These are phyloP conservation scores for Nephrotoma appendiculata DNA, from an alignment of 2,888 invertebrate genomes.

Conservation along the genomic window DNA sequence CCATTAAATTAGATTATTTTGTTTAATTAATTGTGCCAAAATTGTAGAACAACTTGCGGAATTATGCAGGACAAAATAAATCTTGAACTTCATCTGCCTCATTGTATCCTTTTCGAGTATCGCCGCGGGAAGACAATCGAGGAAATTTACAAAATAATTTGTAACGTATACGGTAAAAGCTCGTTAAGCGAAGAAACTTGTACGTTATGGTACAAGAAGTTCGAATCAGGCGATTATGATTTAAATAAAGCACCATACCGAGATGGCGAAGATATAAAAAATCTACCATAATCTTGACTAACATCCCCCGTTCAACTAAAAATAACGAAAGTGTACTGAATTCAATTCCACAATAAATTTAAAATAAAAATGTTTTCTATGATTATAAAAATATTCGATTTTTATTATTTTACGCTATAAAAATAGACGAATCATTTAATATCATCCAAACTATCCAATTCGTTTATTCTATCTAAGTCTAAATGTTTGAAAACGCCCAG, in stretches of 20 bases:
- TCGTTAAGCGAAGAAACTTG: not conserved
- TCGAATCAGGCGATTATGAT: not conserved
- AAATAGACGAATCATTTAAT: not conserved
- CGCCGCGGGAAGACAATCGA: not conserved
- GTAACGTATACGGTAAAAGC: not conserved
- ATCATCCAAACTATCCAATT: not conserved
- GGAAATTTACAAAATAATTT: not conserved
- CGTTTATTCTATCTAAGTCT: not conserved
- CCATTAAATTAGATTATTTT: too few relatives aligned
- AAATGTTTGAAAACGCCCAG: slow-evolving; percentile 3
- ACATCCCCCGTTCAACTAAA: not conserved
- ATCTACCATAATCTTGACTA: not conserved
- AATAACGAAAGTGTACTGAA: not conserved
- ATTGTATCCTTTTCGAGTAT: not conserved
- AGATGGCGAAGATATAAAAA: not conserved
- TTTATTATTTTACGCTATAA: not conserved
- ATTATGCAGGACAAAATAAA: not conserved
- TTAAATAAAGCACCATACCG: not conserved
- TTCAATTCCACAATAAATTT: not conserved
- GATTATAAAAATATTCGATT: not conserved
- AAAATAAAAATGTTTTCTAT: not conserved
- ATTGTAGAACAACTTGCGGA: not conserved
- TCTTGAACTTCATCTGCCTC: not conserved
- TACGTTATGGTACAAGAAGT: not conserved
- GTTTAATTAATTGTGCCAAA: too few relatives aligned